Evolutionary conservation across 1,140 invertebrate genomes (phyloP).

Genomic region (Halictus rubicundus): DNA sequence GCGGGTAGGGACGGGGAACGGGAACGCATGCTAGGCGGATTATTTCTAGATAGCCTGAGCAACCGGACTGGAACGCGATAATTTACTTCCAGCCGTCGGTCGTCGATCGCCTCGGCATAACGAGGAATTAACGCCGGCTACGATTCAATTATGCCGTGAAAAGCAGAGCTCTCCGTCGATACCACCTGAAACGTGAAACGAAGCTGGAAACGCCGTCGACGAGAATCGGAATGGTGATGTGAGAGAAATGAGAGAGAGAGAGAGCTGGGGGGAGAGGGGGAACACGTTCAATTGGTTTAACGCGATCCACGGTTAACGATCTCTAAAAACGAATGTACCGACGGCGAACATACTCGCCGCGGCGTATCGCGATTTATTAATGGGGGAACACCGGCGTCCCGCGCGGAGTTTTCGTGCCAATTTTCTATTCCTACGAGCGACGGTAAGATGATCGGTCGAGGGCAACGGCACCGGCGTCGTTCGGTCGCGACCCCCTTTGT

Average conservation of each 20-base stretch:
- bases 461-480: constrained; percentile 33
- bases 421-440: constrained; percentile 64
- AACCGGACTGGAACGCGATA: constrained; percentile 15
- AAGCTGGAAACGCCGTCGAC: constrained; percentile 2
- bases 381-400: constrained; percentile 69
- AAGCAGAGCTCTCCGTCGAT: constrained; percentile 27
- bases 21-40: constrained; percentile 11
- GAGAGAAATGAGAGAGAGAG: not conserved
- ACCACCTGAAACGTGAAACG: constrained; percentile 9
- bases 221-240: not conserved
- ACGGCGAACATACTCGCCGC: constrained; percentile 68
- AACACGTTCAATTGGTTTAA: constrained; percentile 67
- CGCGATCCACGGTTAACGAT: constrained; percentile 44
- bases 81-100: constrained; percentile 16
- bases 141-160: constrained; percentile 33
- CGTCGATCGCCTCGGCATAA: constrained; percentile 6
- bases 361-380: constrained; percentile 75
- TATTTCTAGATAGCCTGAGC: constrained; percentile 7
- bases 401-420: constrained; percentile 70
- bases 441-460: constrained; percentile 50
- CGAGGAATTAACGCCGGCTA: constrained; percentile 28
- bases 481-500: constrained; percentile 36
- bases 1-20: too few species aligned
- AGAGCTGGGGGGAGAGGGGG: not conserved
- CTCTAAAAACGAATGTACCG: constrained; percentile 14